Evolutionary conservation across 2,888 invertebrate species (phyloP), one percentile per base, ranked within the genome.

Genomic region (Cyaniris semiargus): DNA sequence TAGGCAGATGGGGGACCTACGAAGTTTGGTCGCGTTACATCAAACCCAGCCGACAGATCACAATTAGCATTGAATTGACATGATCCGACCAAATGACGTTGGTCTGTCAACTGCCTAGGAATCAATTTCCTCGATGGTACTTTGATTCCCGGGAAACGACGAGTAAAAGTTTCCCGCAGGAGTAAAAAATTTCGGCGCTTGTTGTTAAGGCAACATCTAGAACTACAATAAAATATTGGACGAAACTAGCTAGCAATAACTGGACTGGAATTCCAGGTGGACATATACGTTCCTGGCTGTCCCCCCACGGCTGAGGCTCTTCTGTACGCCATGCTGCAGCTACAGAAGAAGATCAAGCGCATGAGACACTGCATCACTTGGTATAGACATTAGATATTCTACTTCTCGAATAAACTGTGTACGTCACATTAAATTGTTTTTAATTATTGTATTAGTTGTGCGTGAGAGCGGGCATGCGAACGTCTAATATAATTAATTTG

Each of bases 221-320:
- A 53, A 5, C 48, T 48, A 48, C 48, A 48, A 48, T 13, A 48
- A 2, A 8, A 38, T 38, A 38, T 38, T 38, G 1, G 8, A 38
- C 8, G 38, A 44, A 44, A 13, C 44, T 44, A 38, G 38, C 48
- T 48, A 53, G 5, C 53, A 53, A 53, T 53, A 53, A 53, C 53
- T 18, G 5, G 15, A 53, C 15, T 53, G 1, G 5, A 53, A 18
- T 80, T 78, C 1, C 80, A 93, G 93, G 93, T 93, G 78, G 98
- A 98, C 88, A 97, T 98, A 82, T 98, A 98, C 88, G 97, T 98
- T 70, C 98, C 98, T 80, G 98, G 98, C 18, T 98, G 98, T 91
- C 98, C 98, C 38, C 98, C 98, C n/a, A 97, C 98, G 0, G 98
- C 98, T 0, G 98, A 98, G 91, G 98, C 98, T 1, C 91, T 98